These are phyloP conservation scores for Pseudomugil gertrudae DNA, from an alignment of 2,797 vertebrate genomes.

Conservation along the genomic window DNA sequence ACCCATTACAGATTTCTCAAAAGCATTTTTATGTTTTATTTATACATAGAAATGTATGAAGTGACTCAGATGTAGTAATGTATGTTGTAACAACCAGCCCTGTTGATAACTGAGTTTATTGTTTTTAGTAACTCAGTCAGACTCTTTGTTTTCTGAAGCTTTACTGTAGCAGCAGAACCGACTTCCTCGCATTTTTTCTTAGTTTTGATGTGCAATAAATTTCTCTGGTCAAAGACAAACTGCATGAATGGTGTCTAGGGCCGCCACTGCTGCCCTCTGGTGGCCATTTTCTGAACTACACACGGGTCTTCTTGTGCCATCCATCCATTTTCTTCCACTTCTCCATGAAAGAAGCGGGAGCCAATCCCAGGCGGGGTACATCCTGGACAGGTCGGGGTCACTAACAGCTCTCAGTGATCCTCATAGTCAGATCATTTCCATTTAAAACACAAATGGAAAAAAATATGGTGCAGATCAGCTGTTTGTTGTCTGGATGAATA, in stretches of 20 bases:
- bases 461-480: not conserved
- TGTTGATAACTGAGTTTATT: conserved; percentile 5
- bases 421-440: not conserved
- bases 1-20: not conserved
- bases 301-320: too few species aligned
- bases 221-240: conserved; percentile 5
- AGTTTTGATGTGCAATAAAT: conserved; percentile 31
- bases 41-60: conserved; percentile 7
- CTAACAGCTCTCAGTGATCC: too few species aligned
- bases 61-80: conserved; percentile 22
- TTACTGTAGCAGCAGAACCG: not conserved
- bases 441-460: not conserved
- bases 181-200: conserved; percentile 4
- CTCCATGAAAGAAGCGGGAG: too few species aligned
- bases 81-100: conserved; percentile 27
- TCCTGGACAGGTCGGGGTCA: too few species aligned
- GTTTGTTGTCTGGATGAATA: not conserved
- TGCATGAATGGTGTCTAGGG: fast-evolving
- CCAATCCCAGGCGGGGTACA: too few species aligned
- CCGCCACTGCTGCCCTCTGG: conserved; percentile 39
- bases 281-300: conserved; percentile 10
- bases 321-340: too few species aligned
- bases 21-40: conserved; percentile 15
- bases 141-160: conserved; percentile 2
- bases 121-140: not conserved